Evolutionary conservation across 2,888 invertebrate species (phyloP).

Genomic region (Petrolisthes manimaculis): DNA sequence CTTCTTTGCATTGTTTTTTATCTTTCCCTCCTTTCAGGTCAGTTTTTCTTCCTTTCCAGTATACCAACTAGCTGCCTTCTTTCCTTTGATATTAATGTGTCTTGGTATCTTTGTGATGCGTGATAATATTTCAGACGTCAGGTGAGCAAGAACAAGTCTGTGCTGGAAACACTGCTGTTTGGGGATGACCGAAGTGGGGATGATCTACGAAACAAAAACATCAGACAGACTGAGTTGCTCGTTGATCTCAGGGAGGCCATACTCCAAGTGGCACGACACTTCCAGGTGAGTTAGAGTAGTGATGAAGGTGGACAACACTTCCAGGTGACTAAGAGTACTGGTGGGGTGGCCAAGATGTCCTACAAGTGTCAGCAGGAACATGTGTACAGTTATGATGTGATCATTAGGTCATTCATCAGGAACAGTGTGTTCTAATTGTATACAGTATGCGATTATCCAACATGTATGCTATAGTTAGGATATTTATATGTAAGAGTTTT

Average conservation of each 20-base stretch:
- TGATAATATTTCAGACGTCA: conserved; percentile 30
- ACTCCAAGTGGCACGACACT: conserved; percentile 92
- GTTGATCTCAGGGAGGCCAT: conserved; percentile 98
- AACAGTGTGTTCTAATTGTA: too few relatives aligned
- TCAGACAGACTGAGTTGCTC: conserved; percentile 96
- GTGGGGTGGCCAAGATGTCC: too few relatives aligned
- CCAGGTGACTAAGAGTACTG: not conserved
- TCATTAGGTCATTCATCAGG: too few relatives aligned
- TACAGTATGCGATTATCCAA: too few relatives aligned
- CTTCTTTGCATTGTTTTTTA: not conserved
- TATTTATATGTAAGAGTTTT: too few relatives aligned
- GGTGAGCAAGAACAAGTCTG: conserved; percentile 52
- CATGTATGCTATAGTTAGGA: too few relatives aligned
- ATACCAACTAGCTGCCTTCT: too few relatives aligned
- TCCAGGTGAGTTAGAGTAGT: conserved; percentile 83
- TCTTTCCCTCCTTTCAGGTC: not conserved
- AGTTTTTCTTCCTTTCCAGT: too few relatives aligned
- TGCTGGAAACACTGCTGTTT: conserved; percentile 53
- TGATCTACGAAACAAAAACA: conserved; percentile 93
- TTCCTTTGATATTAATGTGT: too few relatives aligned
- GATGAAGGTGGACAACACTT: conserved; percentile 69
- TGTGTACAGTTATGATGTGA: too few relatives aligned
- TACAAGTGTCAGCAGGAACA: too few relatives aligned
- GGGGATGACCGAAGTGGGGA: conserved; percentile 79
- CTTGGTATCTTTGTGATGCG: too few relatives aligned